Conservation (phyloP, 2,888 invertebrate genomes). For the Syrista parreyssii region DNA sequence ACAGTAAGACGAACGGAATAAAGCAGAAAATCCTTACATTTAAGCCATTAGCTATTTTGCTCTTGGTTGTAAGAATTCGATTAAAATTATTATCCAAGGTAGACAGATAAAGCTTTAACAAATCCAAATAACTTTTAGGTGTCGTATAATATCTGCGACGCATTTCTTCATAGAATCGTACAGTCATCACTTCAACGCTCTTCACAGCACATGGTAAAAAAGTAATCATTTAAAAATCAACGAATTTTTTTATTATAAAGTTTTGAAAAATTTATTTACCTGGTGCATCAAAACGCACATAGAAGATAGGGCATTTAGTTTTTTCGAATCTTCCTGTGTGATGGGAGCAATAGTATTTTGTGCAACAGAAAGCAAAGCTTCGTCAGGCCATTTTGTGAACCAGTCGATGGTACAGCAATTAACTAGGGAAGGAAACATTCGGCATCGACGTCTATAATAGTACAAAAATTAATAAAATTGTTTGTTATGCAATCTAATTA, state of each 20-base stretch:
- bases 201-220: conserved; percentile 52
- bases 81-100: conserved; percentile 78
- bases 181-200: conserved; percentile 85
- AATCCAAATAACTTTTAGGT: conserved; percentile 89
- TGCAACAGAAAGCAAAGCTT: conserved; percentile 87
- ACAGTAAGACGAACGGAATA: not conserved
- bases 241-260: conserved; percentile 10
- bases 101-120: conserved; percentile 81
- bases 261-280: conserved; percentile 57
- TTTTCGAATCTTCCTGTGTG: conserved; percentile 67
- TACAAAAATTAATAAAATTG: conserved; percentile 22
- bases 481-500: not conserved
- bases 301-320: conserved; percentile 69
- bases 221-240: not conserved
- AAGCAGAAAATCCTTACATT: conserved; percentile 58
- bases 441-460: conserved; percentile 78
- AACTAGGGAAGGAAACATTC: conserved; percentile 92
- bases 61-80: conserved; percentile 74
- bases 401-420: conserved; percentile 96
- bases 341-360: conserved; percentile 75
- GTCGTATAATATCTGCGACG: conserved; percentile 90
- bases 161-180: conserved; percentile 83
- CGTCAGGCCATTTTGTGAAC: conserved; percentile 93
- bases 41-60: conserved; percentile 81
- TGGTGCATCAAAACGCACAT: conserved; percentile 81